phyloP scores from a whole-genome alignment of 2,888 invertebrate species.

The Agonum fuliginosum region DNA sequence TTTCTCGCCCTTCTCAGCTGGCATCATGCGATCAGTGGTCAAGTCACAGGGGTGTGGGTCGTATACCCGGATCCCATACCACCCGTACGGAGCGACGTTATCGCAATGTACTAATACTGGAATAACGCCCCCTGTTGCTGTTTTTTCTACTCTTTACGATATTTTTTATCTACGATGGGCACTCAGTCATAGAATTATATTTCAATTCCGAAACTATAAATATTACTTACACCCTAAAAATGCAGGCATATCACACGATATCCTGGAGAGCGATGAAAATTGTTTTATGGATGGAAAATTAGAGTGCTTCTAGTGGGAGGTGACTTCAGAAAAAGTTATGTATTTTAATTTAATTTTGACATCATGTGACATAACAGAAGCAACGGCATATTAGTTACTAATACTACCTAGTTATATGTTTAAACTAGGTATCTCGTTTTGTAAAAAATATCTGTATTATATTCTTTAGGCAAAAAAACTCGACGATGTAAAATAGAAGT shows the following conservation, averaged over 20 bases:
- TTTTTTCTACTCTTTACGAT: slow-evolving; percentile 69
- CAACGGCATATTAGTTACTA: too few relatives aligned
- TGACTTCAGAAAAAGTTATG: not conserved
- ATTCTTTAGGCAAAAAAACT: too few relatives aligned
- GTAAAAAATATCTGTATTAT: too few relatives aligned
- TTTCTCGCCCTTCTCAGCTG: not conserved
- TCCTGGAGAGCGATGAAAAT: not conserved
- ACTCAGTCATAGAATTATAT: slow-evolving; percentile 69
- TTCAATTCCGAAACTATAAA: slow-evolving; percentile 66
- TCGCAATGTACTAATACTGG: slow-evolving; percentile 69
- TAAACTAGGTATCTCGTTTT: too few relatives aligned
- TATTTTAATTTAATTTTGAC: not conserved
- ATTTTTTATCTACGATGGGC: slow-evolving; percentile 69
- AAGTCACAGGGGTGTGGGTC: slow-evolving; percentile 1
- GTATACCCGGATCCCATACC: too few relatives aligned
- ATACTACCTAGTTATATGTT: too few relatives aligned
- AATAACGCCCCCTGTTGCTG: slow-evolving; percentile 66
- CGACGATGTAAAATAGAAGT: too few relatives aligned
- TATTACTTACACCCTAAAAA: slow-evolving; percentile 54
- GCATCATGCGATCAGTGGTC: not conserved
- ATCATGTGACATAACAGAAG: too few relatives aligned
- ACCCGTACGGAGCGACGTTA: slow-evolving; percentile 66
- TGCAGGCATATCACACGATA: not conserved
- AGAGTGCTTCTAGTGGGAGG: not conserved
- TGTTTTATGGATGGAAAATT: not conserved